Percentiles rank a stretch among this genome's conserved stretches.
Conservation (phyloP, 1,140 invertebrate species). For the Protaetia brevitarsis region DNA sequence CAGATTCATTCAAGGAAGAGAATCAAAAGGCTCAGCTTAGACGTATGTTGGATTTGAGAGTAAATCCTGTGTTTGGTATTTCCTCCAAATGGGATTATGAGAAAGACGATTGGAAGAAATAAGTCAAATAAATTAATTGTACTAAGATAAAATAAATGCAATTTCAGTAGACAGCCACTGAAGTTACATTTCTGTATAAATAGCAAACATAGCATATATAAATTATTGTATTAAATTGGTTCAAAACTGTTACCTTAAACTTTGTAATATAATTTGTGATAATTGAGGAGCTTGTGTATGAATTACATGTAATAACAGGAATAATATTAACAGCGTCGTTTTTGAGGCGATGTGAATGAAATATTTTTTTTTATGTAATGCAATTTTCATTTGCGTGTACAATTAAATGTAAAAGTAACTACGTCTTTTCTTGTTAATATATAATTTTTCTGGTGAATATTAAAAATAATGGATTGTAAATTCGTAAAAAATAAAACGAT, state of each 20-base stretch:
- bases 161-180: slow-evolving; percentile 21
- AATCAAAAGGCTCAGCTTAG: slow-evolving; percentile 71
- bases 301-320: background rate
- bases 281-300: background rate
- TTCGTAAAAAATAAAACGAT: background rate
- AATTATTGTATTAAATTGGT: slow-evolving; percentile 17
- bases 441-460: background rate
- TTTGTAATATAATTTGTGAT: background rate
- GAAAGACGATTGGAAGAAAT: slow-evolving; percentile 66
- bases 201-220: slow-evolving; percentile 19
- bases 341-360: slow-evolving; percentile 5
- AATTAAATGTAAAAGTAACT: too few relatives aligned
- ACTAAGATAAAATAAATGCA: slow-evolving; percentile 15
- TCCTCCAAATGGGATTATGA: slow-evolving; percentile 69
- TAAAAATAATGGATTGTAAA: background rate
- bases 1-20: slow-evolving; percentile 71
- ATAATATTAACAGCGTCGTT: background rate
- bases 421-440: background rate
- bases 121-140: slow-evolving; percentile 29
- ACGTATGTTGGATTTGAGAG: slow-evolving; percentile 74
- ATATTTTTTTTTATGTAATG: background rate
- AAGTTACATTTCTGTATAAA: slow-evolving; percentile 7
- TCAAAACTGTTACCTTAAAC: background rate
- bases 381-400: too few relatives aligned
- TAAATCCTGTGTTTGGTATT: slow-evolving; percentile 76